Percentiles rank a stretch among this genome's conserved stretches.
Evolutionary conservation across 2,797 vertebrate species (phyloP).

Genomic region (Knipowitschia caucasica): DNA sequence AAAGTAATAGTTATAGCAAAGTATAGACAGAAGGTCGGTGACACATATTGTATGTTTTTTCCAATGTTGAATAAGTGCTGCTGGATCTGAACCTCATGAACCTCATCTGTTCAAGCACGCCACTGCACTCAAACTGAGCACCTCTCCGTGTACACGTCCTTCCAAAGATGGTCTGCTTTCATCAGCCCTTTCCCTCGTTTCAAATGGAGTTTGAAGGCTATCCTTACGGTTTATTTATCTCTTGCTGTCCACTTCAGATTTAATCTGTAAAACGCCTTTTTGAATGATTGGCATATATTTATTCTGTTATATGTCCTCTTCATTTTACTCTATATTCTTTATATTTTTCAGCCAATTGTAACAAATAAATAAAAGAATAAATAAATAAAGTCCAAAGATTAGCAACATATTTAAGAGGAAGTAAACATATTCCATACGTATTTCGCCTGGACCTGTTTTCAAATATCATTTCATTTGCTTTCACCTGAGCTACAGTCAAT

Average conservation of each 20-base stretch:
- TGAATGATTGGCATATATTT: no score
- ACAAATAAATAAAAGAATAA: not conserved
- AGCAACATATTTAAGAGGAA: not conserved
- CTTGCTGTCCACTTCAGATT: conserved; percentile 7
- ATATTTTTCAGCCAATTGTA: not conserved
- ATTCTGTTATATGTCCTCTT: no score
- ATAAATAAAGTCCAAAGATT: no score
- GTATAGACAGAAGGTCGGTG: not conserved
- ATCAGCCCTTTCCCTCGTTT: not conserved
- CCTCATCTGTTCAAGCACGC: conserved; percentile 1
- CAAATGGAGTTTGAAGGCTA: conserved; percentile 13
- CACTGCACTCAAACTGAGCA: not conserved
- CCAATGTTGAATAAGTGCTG: not conserved
- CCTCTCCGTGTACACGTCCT: not conserved
- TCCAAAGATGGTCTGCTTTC: conserved; percentile 7
- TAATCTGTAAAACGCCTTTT: conserved; percentile 1
- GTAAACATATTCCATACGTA: not conserved
- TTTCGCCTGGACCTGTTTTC: no score
- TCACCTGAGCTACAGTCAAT: no score
- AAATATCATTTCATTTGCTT: no score
- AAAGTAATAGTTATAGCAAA: no score
- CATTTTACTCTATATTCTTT: not conserved
- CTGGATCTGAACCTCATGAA: conserved; percentile 2
- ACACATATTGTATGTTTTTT: conserved; percentile 3
- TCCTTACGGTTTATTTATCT: not conserved